These are phyloP conservation scores for Epicampocera succincta DNA, from an alignment of 2,888 invertebrate genomes.

Conservation along the genomic window DNA sequence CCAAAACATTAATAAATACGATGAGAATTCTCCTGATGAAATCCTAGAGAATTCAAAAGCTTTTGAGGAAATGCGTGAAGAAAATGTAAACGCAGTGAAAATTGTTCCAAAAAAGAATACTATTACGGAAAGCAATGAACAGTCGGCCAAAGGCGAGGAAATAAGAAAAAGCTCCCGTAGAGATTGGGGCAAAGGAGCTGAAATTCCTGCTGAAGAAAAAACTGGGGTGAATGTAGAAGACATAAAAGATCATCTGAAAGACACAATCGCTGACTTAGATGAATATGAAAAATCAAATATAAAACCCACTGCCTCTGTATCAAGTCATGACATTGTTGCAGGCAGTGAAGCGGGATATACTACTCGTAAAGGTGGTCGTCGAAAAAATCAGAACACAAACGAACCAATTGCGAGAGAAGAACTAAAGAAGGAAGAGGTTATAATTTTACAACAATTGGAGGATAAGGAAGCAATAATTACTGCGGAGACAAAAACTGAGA, in stretches of 20 bases:
- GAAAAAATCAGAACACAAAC: constrained; percentile 11
- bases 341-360: background rate
- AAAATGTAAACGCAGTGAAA: background rate
- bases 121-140: constrained; percentile 24
- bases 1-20: background rate
- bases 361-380: constrained; percentile 33
- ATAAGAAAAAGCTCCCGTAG: background rate
- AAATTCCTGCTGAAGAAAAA: constrained; percentile 5
- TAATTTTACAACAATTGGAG: background rate
- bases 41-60: background rate
- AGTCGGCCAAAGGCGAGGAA: constrained; percentile 5
- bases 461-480: background rate
- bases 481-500: background rate
- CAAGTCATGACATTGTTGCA: constrained; percentile 35
- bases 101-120: background rate
- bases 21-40: background rate
- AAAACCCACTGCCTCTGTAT: constrained; percentile 27
- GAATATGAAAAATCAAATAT: constrained; percentile 14
- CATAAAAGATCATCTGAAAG: background rate
- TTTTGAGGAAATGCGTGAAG: background rate
- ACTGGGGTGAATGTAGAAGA: constrained; percentile 10
- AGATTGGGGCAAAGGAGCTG: constrained; percentile 17
- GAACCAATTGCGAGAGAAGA: constrained; percentile 29
- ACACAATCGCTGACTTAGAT: background rate
- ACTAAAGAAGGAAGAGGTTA: constrained; percentile 21